Evolutionary conservation across 1,140 invertebrate genomes (phyloP), one percentile per base, ranked within the genome.

Genomic region (Eueides isabella): DNA sequence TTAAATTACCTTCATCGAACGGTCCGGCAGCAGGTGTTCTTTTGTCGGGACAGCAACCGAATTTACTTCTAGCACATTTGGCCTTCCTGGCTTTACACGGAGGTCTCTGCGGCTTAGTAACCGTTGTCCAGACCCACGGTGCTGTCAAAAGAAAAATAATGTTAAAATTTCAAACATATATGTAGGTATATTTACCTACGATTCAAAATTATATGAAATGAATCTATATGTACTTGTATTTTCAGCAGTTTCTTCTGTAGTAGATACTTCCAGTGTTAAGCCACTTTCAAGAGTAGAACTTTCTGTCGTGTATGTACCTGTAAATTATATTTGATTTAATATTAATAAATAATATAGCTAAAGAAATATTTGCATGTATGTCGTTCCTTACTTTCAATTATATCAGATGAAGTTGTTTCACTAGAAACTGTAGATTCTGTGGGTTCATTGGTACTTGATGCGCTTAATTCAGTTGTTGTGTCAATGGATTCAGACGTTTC

Each of bases 11-110:
- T 94, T 96, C 95, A 73, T 96, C 95, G 80, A 98, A 98, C 30
- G 97, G 97, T 83, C 98, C 98, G 81, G 94, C 90, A 29, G 98
- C 98, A 5, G 95, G 83, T 5, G 97, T 98, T 74, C 96, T 95
- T 19, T 96, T 96, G 89, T 99, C 98, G 19, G 96, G 96, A 91
- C 98, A 99, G 85, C 98, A 99, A 14, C 98, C 98, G 85, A 96
- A 98, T 77, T 95, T 89, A 14, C 96, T 95, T 28, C 94, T 95
- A 19, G 94, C 94, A 82, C 98, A 99, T 62, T 93, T 93, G 41
- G 94, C 91, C 77, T 92, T 93, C 77, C 92, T 93, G 0, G 93
- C 86, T 80, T 95, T 96, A 79, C 96, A 97, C 90, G 14, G 91
- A 79, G 74, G 93, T 94, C 61, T 92, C 76, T 5, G 62, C 89